Conservation (phyloP, 2,888 invertebrate genomes). For the Ptychoptera albimana region DNA sequence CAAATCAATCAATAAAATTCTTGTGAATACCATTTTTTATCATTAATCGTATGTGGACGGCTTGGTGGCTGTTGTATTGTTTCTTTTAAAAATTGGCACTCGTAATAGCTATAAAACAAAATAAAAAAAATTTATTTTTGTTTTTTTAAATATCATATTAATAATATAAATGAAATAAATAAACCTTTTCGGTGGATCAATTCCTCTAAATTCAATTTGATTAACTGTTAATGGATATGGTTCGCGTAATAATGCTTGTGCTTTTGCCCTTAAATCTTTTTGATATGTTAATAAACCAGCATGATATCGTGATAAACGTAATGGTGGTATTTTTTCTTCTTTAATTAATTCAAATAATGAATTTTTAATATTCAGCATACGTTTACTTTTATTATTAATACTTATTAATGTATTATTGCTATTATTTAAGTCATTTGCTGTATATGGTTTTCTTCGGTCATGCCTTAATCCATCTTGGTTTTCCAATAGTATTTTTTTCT, state of each 20-base stretch:
- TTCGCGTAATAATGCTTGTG: background rate
- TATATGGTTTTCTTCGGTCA: background rate
- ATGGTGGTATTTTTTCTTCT: constrained; percentile 2
- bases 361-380: too few species aligned
- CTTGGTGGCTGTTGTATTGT: too few species aligned
- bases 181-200: background rate
- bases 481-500: background rate
- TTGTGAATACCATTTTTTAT: too few species aligned
- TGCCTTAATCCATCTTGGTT: background rate
- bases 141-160: too few species aligned
- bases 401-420: too few species aligned
- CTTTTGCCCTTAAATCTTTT: background rate
- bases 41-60: too few species aligned
- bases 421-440: background rate
- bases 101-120: too few species aligned
- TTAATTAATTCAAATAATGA: background rate
- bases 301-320: constrained; percentile 2
- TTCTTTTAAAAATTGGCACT: too few species aligned
- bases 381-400: too few species aligned
- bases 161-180: too few species aligned
- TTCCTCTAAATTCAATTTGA: constrained; percentile 1
- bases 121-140: too few species aligned
- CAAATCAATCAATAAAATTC: too few species aligned
- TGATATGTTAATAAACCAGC: background rate
- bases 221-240: constrained; percentile 2